Base-by-base conservation (phyloP, 2,888 invertebrate species). In the Dynastes tityus region DNA sequence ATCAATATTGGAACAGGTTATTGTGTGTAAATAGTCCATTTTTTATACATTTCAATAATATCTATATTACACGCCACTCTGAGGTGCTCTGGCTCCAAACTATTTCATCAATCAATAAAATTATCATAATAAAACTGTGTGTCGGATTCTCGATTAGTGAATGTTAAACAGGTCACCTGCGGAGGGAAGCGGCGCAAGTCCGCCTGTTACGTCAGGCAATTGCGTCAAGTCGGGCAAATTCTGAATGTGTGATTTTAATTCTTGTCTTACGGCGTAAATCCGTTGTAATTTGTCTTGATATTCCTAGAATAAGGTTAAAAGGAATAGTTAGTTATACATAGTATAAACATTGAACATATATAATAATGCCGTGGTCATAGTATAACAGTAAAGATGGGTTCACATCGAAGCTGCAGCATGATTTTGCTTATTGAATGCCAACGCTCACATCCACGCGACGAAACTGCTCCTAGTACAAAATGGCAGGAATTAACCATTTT, bases 131-230 rank as follows among this genome's bases (percentile, higher is more conserved):
- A 45, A 45, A 45, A 45, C 45, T 45, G 45, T 32, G 16, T n/a
- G 16, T 58, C 22, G 16, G 13, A n/a, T 58, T 13, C 13, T 67
- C 16, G 6, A 51, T 63, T 71, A 80, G 67, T 91, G 91, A 83
- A 95, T 88, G 89, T 93, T 96, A 89, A 98, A 98, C 58, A 98
- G 92, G 89, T 98, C 98, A 1, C 98, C 98, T 53, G 98, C 98
- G 2, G 98, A 97, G 53, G 98, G 98, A 81, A 98, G 90, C 0
- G 98, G 98, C 49, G 97, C 96, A 55, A 98, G 89, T 8, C 97
- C 97, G 27, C 97, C 97, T 0, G 97, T 97, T 0, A 98, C 96
- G 86, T 97, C 96, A 0, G 98, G 98, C 76, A 98, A 89, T 81
- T 96, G 94, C 0, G 96, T 97, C 81, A 98, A 92, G 88, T 98